Conservation (phyloP, 2,888 invertebrate species). For the Cetonia aurata region DNA sequence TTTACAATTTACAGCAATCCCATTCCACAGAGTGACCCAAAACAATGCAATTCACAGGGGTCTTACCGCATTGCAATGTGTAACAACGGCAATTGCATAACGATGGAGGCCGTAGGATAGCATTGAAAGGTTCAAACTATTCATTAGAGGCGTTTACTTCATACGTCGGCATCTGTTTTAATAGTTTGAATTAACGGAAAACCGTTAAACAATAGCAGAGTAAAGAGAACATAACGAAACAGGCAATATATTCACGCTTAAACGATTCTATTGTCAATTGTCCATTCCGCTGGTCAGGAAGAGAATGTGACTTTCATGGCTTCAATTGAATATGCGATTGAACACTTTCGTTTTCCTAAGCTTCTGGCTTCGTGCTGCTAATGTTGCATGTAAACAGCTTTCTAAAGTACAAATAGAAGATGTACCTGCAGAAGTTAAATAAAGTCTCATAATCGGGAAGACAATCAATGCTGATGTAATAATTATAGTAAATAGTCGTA, state of each 20-base stretch:
- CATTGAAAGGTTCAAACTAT: constrained; percentile 31
- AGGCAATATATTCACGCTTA: neutral
- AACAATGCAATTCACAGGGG: constrained; percentile 18
- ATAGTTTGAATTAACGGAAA: constrained; percentile 27
- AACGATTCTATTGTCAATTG: constrained; percentile 35
- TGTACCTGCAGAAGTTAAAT: too few species aligned
- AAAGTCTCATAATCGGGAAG: too few species aligned
- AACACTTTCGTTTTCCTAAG: constrained; percentile 23
- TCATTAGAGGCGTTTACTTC: constrained; percentile 20
- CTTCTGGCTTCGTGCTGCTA: neutral
- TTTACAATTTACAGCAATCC: constrained; percentile 4
- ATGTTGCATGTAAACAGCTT: constrained; percentile 2
- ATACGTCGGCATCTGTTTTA: constrained; percentile 7
- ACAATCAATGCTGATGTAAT: too few species aligned
- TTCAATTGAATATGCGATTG: constrained; percentile 10
- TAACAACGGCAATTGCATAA: constrained; percentile 21
- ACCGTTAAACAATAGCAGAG: constrained; percentile 24
- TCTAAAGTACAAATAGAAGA: too few species aligned
- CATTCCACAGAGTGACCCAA: neutral
- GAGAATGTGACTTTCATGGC: constrained; percentile 35
- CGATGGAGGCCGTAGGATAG: constrained; percentile 21
- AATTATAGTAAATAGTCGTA: too few species aligned
- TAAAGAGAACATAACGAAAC: constrained; percentile 31
- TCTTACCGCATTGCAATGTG: constrained; percentile 10
- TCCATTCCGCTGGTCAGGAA: constrained; percentile 21